Evolutionary conservation across 2,797 vertebrate genomes (phyloP), one percentile per base, ranked within the genome.

Genomic region (Channa striata): DNA sequence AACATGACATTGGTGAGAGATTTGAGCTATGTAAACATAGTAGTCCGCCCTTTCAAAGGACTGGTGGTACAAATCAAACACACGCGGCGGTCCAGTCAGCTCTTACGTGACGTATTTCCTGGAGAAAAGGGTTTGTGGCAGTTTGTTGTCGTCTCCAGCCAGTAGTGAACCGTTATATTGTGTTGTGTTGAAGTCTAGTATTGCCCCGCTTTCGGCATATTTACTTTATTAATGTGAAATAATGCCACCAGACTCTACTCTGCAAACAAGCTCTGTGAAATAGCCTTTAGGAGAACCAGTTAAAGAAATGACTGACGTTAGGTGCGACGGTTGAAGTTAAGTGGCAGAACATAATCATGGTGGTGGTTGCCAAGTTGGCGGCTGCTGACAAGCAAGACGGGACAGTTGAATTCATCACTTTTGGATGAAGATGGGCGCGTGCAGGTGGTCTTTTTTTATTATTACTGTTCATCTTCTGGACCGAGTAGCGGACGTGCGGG

Each of bases 81-180:
- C 6, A 59, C 84, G 2, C 52, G 2, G 14, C 5, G 46, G 49
- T 69, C 84, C 64, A 14, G 17, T 78, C 64, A 62, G 48, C 62
- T 74, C 43, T 7, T 0, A 68, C 39, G 83, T 93, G 92, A 93
- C 92, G 92, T 91, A 92, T 87, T 93, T 93, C 92, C 92, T 89
- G 90, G 85, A 80, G 78, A 86, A 76, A 78, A 17, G 65, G 75
- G 58, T 73, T 84, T 63, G 78, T 86, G 72, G 83, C 77, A 83
- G 61, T 89, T 92, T 91, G 91, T 90, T 89, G 84, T 91, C 75
- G 84, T 85, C 83, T 83, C 44, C 56, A 51, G 72, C 80, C 85
- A 86, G 83, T 67, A 63, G 74, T 74, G 63, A 64, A 11, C 57
- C 63, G 70, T 8, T 68, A 58, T 16, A 52, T 25, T 52, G 57